Evolutionary conservation across 64 coral and sea anemone species (phyloP).

Genomic region (Pocillopora verrucosa): DNA sequence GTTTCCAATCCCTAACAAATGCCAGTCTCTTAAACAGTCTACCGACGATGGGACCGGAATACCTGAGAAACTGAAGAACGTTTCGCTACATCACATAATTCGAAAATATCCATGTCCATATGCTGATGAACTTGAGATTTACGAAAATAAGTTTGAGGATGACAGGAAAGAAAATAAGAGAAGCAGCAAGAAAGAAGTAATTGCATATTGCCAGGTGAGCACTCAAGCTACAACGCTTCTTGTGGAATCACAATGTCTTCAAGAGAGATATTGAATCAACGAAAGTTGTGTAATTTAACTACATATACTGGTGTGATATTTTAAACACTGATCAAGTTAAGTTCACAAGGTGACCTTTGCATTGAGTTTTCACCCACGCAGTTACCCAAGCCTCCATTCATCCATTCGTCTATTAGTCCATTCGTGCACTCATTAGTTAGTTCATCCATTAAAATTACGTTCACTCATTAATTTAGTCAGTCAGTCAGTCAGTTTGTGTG

Average conservation of each 20-base stretch:
- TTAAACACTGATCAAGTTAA: too few species aligned
- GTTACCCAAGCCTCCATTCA: too few species aligned
- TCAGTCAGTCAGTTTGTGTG: too few species aligned
- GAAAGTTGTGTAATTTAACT: too few species aligned
- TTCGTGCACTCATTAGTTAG: too few species aligned
- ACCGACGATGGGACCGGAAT: conserved; percentile 40
- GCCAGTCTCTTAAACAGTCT: conserved; percentile 14
- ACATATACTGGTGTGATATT: too few species aligned
- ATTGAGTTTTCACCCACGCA: too few species aligned
- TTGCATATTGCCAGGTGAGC: conserved; percentile 52
- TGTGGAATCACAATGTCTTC: not conserved
- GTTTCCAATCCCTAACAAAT: conserved; percentile 81
- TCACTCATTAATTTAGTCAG: too few species aligned
- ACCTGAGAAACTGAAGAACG: conserved; percentile 25
- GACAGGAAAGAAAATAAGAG: not conserved
- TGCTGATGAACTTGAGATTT: conserved; percentile 15
- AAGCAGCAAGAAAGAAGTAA: conserved; percentile 31
- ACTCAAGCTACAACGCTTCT: not conserved
- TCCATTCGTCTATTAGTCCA: too few species aligned
- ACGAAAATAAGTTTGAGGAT: conserved; percentile 46
- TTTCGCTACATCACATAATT: conserved; percentile 86
- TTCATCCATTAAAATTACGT: too few species aligned
- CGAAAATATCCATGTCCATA: conserved; percentile 49
- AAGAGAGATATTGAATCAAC: not conserved
- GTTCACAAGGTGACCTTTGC: too few species aligned